A percentile compares a stretch with the other conserved stretches of the same genome.
These are phyloP conservation scores for Sapayoa aenigma DNA, from an alignment of 2,113 vertebrate species.

Conservation along the genomic window DNA sequence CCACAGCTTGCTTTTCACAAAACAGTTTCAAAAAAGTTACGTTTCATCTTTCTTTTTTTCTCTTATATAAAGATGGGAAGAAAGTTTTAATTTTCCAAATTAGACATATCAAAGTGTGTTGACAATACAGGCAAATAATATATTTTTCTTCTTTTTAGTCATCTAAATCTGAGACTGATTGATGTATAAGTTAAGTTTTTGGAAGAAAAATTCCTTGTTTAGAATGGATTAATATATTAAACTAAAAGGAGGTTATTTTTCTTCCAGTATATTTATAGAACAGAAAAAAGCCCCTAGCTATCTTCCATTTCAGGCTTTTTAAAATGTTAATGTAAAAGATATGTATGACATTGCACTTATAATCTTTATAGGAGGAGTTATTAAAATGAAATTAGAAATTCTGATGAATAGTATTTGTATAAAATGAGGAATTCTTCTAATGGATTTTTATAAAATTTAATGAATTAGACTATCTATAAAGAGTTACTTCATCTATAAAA, in stretches of 20 bases:
- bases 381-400: conserved; percentile 50
- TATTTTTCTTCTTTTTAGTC: not conserved
- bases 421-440: not conserved
- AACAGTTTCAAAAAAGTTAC: not conserved
- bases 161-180: not conserved
- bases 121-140: not conserved
- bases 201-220: conserved; percentile 3
- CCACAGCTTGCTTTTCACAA: not conserved
- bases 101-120: not conserved
- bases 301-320: not conserved
- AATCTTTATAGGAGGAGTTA: not conserved
- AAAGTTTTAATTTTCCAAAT: not conserved
- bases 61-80: not conserved
- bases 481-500: not conserved
- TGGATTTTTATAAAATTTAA: conserved; percentile 14
- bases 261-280: not conserved
- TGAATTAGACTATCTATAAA: not conserved
- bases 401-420: not conserved
- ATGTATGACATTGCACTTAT: not conserved
- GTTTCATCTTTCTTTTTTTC: not conserved
- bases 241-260: conserved; percentile 23
- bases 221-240: not conserved
- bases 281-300: not conserved
- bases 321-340: not conserved
- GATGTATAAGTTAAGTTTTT: not conserved